A percentile compares a stretch with the other conserved stretches of the same genome.
phyloP scores from a whole-genome alignment of 1,140 invertebrate species.

The Manduca sexta region DNA sequence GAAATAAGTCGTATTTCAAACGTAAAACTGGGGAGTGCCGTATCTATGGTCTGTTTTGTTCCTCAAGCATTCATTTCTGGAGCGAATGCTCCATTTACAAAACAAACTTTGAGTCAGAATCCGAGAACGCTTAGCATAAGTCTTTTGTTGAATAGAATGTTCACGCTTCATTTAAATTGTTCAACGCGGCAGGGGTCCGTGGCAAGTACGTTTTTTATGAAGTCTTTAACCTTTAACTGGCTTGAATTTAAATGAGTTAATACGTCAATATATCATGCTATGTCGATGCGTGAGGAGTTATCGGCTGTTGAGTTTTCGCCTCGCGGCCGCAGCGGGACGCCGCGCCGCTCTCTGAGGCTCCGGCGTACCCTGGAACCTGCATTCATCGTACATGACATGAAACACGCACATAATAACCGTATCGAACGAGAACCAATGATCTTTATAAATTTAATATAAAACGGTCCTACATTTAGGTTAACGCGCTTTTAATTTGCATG shows the following conservation, averaged over 20 bases:
- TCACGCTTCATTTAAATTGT: slow-evolving; percentile 41
- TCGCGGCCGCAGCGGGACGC: slow-evolving; percentile 49
- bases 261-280: slow-evolving; percentile 57
- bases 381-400: slow-evolving; percentile 45
- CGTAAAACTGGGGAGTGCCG: slow-evolving; percentile 3
- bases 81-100: slow-evolving; percentile 9
- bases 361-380: slow-evolving; percentile 40
- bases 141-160: slow-evolving; percentile 22
- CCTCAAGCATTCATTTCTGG: too few species aligned
- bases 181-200: slow-evolving; percentile 35
- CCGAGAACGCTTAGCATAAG: slow-evolving; percentile 13
- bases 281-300: slow-evolving; percentile 49
- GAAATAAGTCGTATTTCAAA: slow-evolving; percentile 7
- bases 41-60: slow-evolving; percentile 5
- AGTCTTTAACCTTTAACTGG: slow-evolving; percentile 59
- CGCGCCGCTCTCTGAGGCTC: slow-evolving; percentile 41
- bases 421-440: slow-evolving; percentile 30
- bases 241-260: slow-evolving; percentile 62
- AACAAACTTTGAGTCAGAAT: slow-evolving; percentile 10
- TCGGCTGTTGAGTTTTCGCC: slow-evolving; percentile 45
- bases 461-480: background rate
- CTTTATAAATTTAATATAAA: slow-evolving; percentile 10
- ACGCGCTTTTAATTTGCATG: slow-evolving; percentile 30
- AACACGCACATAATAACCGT: slow-evolving; percentile 29
- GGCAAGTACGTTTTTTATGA: slow-evolving; percentile 46